Evolutionary conservation across 2,888 invertebrate species (phyloP).

Genomic region (Cryptosula pallasiana): DNA sequence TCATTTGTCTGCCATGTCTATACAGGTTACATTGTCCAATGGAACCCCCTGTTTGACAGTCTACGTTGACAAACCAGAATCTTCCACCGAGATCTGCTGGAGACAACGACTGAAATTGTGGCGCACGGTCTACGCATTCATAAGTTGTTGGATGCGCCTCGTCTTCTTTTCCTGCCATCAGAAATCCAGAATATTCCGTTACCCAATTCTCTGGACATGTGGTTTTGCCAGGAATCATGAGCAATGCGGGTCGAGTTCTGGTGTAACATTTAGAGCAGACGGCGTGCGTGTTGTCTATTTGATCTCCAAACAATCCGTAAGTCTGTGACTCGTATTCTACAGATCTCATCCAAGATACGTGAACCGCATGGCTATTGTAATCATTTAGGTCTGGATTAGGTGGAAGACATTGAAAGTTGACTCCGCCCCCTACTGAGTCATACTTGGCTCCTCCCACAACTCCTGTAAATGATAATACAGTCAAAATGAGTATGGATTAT

Average conservation of each 20-base stretch:
- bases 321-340: conserved; percentile 21
- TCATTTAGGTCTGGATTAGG: neutral
- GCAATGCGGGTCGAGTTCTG: neutral
- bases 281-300: conserved; percentile 13
- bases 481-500: no score
- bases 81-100: conserved; percentile 13
- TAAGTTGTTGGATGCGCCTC: conserved; percentile 1
- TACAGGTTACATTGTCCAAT: neutral
- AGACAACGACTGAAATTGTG: neutral
- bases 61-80: conserved; percentile 18
- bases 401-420: conserved; percentile 15
- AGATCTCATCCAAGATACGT: conserved; percentile 15
- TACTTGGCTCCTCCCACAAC: conserved; percentile 1
- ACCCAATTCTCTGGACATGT: neutral
- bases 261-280: conserved; percentile 10
- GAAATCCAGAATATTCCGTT: conserved; percentile 16
- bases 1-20: conserved; percentile 7
- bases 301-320: conserved; percentile 1
- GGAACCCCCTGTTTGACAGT: neutral
- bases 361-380: neutral
- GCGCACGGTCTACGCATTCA: neutral
- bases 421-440: neutral
- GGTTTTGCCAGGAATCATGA: neutral
- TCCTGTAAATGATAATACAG: no score
- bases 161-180: neutral